These are phyloP conservation scores for Himalopsyche phryganea DNA, from an alignment of 1,140 invertebrate genomes.

Conservation along the genomic window DNA sequence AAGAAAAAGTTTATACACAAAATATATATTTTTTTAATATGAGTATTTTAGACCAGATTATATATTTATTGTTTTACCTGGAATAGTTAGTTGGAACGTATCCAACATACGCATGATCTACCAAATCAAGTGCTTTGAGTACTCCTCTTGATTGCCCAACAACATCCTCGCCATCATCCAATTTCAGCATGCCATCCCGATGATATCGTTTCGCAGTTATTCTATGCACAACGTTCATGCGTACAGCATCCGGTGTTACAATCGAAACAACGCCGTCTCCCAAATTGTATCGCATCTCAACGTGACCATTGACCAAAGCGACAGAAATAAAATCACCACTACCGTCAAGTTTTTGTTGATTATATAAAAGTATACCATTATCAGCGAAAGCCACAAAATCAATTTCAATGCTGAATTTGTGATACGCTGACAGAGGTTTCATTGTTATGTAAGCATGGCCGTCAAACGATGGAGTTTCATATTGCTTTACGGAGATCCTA, in stretches of 20 bases:
- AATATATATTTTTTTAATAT: too few species aligned
- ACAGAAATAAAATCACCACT: conserved; percentile 87
- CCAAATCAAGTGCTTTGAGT: conserved; percentile 77
- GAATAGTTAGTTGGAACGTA: conserved; percentile 72
- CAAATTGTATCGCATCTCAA: conserved; percentile 75
- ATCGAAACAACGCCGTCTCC: conserved; percentile 80
- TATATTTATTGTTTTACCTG: conserved; percentile 58
- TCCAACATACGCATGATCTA: conserved; percentile 79
- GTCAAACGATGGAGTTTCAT: conserved; percentile 69
- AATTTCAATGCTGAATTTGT: conserved; percentile 83
- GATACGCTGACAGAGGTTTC: conserved; percentile 75
- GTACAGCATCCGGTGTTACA: conserved; percentile 68
- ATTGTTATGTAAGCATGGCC: conserved; percentile 69
- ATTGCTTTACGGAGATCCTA: conserved; percentile 56
- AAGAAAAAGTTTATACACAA: too few species aligned
- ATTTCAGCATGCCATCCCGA: conserved; percentile 77
- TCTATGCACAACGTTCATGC: conserved; percentile 71
- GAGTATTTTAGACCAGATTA: too few species aligned
- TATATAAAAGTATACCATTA: conserved; percentile 85
- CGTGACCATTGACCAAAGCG: conserved; percentile 74
- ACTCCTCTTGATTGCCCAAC: conserved; percentile 75
- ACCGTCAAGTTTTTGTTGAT: conserved; percentile 81
- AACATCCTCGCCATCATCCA: conserved; percentile 77
- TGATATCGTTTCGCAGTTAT: conserved; percentile 81
- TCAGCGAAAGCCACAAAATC: conserved; percentile 82